These are phyloP conservation scores for Pimephales promelas DNA, from an alignment of 2,113 vertebrate genomes.

Conservation along the genomic window DNA sequence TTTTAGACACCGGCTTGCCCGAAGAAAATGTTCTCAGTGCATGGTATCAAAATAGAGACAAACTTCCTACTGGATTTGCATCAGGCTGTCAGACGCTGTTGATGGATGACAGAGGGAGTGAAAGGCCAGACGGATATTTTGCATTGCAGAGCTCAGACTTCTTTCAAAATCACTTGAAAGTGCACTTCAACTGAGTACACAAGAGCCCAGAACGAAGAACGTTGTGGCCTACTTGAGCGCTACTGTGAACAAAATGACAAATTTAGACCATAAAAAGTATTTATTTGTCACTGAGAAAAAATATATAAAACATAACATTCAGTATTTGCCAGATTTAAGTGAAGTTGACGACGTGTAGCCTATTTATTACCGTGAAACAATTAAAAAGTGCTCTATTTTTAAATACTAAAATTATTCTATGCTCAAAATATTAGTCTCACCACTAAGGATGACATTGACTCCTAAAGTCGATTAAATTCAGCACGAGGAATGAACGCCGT, in stretches of 20 bases:
- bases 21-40: neutral
- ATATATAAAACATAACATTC: neutral
- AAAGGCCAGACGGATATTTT: constrained; percentile 32
- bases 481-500: constrained; percentile 1
- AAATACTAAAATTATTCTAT: neutral
- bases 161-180: constrained; percentile 16
- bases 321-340: neutral
- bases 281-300: neutral
- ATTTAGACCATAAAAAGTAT: neutral
- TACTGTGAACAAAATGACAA: neutral
- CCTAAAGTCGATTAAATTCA: neutral
- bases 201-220: neutral
- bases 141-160: neutral
- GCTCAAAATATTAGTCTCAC: neutral
- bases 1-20: constrained; percentile 20
- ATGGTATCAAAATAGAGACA: constrained; percentile 7
- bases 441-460: neutral
- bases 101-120: constrained; percentile 2
- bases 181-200: neutral
- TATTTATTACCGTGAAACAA: neutral
- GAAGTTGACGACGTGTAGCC: neutral
- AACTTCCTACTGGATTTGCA: constrained; percentile 8
- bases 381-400: neutral
- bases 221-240: neutral
- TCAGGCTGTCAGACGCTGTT: constrained; percentile 23